A percentile compares a stretch with the other conserved stretches of the same genome.
phyloP scores from a whole-genome alignment of 2,888 invertebrate species.

The Octodonta nipae region DNA sequence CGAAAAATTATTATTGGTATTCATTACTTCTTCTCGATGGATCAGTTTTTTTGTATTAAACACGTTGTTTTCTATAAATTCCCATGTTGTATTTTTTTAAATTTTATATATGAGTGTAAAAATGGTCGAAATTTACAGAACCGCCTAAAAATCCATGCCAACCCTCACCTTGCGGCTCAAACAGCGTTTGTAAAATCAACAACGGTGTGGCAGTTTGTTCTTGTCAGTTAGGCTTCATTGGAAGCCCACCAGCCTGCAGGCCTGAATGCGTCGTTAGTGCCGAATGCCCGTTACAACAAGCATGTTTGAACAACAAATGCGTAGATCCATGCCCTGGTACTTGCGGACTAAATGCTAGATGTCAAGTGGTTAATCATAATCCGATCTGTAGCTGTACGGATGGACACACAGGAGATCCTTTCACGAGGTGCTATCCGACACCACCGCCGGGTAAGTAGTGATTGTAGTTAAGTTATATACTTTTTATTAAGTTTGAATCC shows the following conservation, averaged over 20 bases:
- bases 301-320: constrained; percentile 73
- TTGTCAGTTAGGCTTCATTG: constrained; percentile 56
- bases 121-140: constrained; percentile 11
- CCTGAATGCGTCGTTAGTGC: constrained; percentile 70
- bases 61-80: no score
- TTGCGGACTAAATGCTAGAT: constrained; percentile 61
- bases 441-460: constrained; percentile 20
- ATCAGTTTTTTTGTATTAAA: no score
- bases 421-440: constrained; percentile 50
- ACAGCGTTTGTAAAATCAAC: constrained; percentile 49
- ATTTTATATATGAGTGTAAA: constrained; percentile 3
- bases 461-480: no score
- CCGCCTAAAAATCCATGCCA: constrained; percentile 47
- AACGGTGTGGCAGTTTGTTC: constrained; percentile 49
- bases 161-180: constrained; percentile 59
- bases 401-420: constrained; percentile 63
- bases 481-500: no score
- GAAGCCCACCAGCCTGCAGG: constrained; percentile 62
- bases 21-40: no score
- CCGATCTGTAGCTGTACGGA: constrained; percentile 64
- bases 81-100: constrained; percentile 2
- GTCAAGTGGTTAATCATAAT: constrained; percentile 66
- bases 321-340: constrained; percentile 67
- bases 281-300: constrained; percentile 60
- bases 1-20: no score